phyloP scores from a whole-genome alignment of 2,888 invertebrate species.

The Thereva unica region DNA sequence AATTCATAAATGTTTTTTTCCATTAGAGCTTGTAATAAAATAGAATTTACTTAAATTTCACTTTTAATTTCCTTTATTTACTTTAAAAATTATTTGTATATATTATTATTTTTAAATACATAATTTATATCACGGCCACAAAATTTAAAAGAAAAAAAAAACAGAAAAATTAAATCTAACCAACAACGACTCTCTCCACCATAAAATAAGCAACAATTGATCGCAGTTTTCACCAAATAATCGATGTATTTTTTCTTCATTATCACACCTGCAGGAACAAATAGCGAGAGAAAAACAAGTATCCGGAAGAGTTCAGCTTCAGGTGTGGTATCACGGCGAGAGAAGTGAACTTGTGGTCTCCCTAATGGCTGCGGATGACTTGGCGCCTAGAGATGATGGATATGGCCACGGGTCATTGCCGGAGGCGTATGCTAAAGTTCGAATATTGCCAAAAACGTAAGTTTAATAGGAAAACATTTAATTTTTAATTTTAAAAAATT shows the following conservation, averaged over 20 bases:
- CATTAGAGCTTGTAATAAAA: too few species aligned
- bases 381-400: conserved; percentile 77
- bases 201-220: too few species aligned
- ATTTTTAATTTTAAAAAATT: too few species aligned
- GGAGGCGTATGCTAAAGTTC: conserved; percentile 83
- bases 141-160: too few species aligned
- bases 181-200: too few species aligned
- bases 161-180: too few species aligned
- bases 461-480: conserved; percentile 48
- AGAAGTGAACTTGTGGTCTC: conserved; percentile 82
- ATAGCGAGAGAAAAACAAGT: conserved; percentile 74
- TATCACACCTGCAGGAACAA: conserved; percentile 63
- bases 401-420: conserved; percentile 77
- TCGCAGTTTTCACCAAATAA: neutral
- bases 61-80: too few species aligned
- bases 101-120: too few species aligned
- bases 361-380: conserved; percentile 82
- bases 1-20: too few species aligned
- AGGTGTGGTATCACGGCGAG: conserved; percentile 87
- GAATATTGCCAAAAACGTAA: conserved; percentile 79
- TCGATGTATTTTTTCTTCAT: neutral
- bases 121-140: too few species aligned
- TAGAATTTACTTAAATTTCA: too few species aligned
- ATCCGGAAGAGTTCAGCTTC: conserved; percentile 81
- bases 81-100: too few species aligned